Evolutionary conservation across 2,113 vertebrate species (phyloP), one percentile per base, ranked within the genome.

Genomic region (Xiphias gladius): DNA sequence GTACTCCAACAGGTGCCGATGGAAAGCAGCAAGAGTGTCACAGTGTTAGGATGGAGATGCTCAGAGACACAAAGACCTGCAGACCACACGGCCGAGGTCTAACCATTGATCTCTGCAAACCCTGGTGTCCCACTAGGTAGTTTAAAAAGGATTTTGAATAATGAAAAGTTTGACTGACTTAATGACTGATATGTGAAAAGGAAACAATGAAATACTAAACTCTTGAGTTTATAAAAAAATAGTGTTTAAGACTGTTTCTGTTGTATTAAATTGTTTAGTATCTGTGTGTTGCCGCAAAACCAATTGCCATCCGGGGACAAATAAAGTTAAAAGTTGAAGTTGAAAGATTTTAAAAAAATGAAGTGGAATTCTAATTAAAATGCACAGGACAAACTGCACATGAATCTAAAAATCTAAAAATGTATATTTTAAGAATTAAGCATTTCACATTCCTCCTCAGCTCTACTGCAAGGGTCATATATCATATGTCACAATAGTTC

Each of bases 281-380:
- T n/a, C n/a, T n/a, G n/a, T n/a, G n/a, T n/a, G n/a, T n/a, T n/a
- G n/a, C n/a, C n/a, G n/a, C n/a, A n/a, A n/a, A n/a, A n/a, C n/a
- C n/a, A n/a, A n/a, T n/a, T n/a, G n/a, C n/a, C n/a, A n/a, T n/a
- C n/a, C n/a, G n/a, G n/a, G n/a, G n/a, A n/a, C n/a, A n/a, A n/a
- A n/a, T n/a, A n/a, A n/a, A n/a, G n/a, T n/a, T n/a, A n/a, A n/a
- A n/a, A n/a, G n/a, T n/a, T n/a, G n/a, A n/a, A n/a, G n/a, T n/a
- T n/a, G n/a, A n/a, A n/a, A n/a, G n/a, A n/a, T n/a, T n/a, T n/a
- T n/a, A n/a, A n/a, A n/a, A 73, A 80, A 87, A 73, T 52, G 19
- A 77, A 88, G 61, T 80, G 48, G 22, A 84, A 64, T 80, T 73
- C 20, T 69, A 58, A 82, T 81, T 65, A 63, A 66, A 85, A 68